Percentiles rank a stretch among this genome's conserved stretches.
Evolutionary conservation across 2,113 vertebrate genomes (phyloP).

Genomic region (Saguinus midas): DNA sequence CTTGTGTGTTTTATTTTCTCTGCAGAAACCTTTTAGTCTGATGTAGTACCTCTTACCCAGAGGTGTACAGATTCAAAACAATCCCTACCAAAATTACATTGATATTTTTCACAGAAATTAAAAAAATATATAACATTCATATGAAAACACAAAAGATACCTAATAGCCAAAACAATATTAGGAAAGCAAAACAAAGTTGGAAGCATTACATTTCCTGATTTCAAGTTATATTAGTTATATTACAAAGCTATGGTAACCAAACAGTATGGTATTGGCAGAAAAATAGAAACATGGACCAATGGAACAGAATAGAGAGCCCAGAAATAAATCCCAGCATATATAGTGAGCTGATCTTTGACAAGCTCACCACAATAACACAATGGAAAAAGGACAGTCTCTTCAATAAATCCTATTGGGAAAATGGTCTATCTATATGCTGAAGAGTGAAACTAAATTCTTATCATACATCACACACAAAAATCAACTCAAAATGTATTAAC

Average conservation of each 20-base stretch:
- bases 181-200: background rate
- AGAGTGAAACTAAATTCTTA: background rate
- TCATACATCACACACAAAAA: background rate
- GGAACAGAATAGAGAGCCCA: background rate
- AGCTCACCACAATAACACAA: background rate
- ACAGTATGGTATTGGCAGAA: background rate
- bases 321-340: background rate
- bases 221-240: background rate
- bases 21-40: background rate
- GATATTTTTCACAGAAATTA: background rate
- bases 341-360: background rate
- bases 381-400: background rate
- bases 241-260: background rate
- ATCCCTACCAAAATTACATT: background rate
- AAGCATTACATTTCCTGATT: background rate
- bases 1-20: background rate
- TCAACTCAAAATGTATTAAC: background rate
- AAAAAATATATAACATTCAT: background rate
- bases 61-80: background rate
- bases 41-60: background rate
- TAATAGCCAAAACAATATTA: background rate
- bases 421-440: background rate
- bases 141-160: background rate
- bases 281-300: background rate
- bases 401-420: background rate